Conservation (phyloP, 2,113 vertebrate genomes). For the Micronisus gabar region DNA sequence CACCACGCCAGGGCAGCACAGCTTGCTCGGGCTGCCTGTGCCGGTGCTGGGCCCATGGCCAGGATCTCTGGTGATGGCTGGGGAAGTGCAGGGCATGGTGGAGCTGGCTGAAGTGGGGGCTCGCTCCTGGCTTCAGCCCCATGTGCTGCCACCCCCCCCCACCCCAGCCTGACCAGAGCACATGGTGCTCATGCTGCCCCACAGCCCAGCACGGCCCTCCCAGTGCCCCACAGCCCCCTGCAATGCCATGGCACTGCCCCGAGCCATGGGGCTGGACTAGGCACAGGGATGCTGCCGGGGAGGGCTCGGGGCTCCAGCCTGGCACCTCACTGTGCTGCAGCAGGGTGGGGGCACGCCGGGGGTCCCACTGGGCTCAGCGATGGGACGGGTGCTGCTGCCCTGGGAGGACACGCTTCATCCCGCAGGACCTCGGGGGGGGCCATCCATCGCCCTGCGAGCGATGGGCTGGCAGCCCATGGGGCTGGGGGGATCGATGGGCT, state of each 20-base stretch:
- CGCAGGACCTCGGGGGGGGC: no score
- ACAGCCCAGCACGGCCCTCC: no score
- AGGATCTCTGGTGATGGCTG: not conserved
- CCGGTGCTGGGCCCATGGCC: not conserved
- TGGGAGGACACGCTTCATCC: not conserved
- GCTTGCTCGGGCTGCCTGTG: not conserved
- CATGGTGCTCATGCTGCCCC: no score
- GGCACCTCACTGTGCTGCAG: not conserved
- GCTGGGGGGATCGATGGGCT: slow-evolving; percentile 35
- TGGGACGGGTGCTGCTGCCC: not conserved
- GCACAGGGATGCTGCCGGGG: no score
- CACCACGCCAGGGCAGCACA: no score
- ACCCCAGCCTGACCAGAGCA: no score
- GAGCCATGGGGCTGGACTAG: not conserved
- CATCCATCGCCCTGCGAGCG: no score
- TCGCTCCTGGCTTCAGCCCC: not conserved
- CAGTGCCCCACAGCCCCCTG: not conserved
- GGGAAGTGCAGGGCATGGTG: no score
- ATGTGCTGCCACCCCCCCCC: no score
- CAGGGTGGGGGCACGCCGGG: not conserved
- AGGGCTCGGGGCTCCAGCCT: not conserved
- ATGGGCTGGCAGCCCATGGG: not conserved
- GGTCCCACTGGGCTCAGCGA: no score
- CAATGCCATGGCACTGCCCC: not conserved
- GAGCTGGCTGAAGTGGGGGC: no score